Conservation (phyloP, 2,888 invertebrate genomes). For the Orthosia incerta region DNA sequence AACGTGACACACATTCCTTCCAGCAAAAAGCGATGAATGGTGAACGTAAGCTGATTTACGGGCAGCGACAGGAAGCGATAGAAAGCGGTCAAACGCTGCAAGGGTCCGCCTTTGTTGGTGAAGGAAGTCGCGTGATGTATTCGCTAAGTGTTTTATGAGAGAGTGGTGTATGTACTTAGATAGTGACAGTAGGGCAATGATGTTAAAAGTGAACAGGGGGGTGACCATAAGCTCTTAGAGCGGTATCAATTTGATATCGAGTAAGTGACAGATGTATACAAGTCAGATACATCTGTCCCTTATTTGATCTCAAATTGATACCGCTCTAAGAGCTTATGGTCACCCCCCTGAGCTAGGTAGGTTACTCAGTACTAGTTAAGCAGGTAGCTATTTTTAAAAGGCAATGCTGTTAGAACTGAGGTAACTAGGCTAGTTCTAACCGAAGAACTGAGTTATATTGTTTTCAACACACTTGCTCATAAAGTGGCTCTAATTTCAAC, state of each 20-base stretch:
- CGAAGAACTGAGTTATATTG: too few species aligned
- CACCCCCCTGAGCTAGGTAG: neutral
- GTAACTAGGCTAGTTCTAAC: too few species aligned
- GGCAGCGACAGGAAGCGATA: slow-evolving; percentile 60
- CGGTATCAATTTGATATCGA: too few species aligned
- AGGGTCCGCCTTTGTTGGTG: slow-evolving; percentile 60
- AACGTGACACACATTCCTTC: slow-evolving; percentile 46
- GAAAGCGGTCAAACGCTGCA: slow-evolving; percentile 69
- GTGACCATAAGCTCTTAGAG: too few species aligned
- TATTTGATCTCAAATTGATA: too few species aligned
- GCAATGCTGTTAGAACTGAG: too few species aligned
- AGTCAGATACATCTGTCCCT: too few species aligned
- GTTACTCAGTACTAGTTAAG: neutral
- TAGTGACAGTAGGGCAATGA: neutral
- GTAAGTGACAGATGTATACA: too few species aligned
- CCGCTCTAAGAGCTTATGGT: too few species aligned
- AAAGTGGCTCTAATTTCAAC: too few species aligned
- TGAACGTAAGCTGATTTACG: slow-evolving; percentile 62
- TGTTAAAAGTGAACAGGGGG: slow-evolving; percentile 1
- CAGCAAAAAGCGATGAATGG: slow-evolving; percentile 63
- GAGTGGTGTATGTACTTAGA: slow-evolving; percentile 9
- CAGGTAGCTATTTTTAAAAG: too few species aligned
- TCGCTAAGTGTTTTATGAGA: slow-evolving; percentile 56
- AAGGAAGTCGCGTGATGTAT: slow-evolving; percentile 57
- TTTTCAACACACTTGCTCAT: too few species aligned